Percentiles rank a stretch among this genome's conserved stretches.
Evolutionary conservation across 1,140 invertebrate species (phyloP).

Genomic region (Liolophura sinensis): DNA sequence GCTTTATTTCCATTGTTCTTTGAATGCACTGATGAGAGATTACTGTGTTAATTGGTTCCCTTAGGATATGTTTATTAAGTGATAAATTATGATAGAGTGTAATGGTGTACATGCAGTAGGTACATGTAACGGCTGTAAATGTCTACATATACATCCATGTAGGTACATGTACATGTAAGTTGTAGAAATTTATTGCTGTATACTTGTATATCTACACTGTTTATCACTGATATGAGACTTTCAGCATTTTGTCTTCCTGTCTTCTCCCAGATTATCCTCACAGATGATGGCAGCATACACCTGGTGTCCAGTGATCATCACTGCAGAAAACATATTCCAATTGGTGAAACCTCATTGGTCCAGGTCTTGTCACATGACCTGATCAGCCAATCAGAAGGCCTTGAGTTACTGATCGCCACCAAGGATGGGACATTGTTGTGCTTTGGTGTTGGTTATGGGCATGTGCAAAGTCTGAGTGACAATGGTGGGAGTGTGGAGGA

Average conservation of each 20-base stretch:
- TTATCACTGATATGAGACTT: no score
- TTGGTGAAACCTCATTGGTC: conserved; percentile 51
- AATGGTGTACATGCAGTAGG: no score
- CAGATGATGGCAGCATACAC: conserved; percentile 46
- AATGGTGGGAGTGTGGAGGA: conserved; percentile 24
- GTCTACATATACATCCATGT: no score
- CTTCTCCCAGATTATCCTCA: conserved; percentile 37
- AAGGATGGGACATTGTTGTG: conserved; percentile 51
- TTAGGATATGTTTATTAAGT: no score
- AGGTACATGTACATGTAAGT: no score
- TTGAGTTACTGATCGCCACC: conserved; percentile 48
- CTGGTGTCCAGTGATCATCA: conserved; percentile 40
- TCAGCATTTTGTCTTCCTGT: not conserved
- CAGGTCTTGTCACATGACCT: conserved; percentile 46
- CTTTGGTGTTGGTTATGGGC: conserved; percentile 30
- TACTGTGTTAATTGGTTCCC: no score
- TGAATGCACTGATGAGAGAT: no score
- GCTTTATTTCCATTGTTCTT: no score
- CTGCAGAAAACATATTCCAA: conserved; percentile 34
- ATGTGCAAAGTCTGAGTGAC: conserved; percentile 6
- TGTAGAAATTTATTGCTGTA: not conserved
- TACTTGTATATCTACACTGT: not conserved
- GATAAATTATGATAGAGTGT: no score
- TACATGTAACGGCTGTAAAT: no score
- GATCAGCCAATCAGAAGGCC: conserved; percentile 29